Evolutionary conservation across 1,140 invertebrate species (phyloP).

Genomic region (Diachasma alloeum): DNA sequence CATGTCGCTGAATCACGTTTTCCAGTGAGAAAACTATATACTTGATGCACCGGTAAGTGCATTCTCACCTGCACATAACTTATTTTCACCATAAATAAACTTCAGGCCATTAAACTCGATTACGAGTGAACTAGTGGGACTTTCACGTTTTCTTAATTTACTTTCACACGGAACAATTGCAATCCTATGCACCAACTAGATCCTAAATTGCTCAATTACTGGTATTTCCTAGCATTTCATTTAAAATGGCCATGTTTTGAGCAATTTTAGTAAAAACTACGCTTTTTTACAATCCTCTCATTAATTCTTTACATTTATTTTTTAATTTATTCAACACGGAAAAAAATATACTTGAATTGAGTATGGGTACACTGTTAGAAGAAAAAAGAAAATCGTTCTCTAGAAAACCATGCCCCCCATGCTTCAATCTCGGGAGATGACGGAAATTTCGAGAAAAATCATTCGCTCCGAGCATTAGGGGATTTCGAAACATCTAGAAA

Average conservation of each 20-base stretch:
- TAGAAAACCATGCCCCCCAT: too few species aligned
- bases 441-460: too few species aligned
- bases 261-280: too few species aligned
- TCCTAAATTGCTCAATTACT: background rate
- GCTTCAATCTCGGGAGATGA: too few species aligned
- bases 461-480: background rate
- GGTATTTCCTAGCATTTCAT: too few species aligned
- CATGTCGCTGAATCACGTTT: background rate
- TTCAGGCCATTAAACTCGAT: conserved; percentile 1
- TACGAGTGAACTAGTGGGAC: conserved; percentile 39
- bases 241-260: too few species aligned
- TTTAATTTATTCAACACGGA: too few species aligned
- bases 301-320: too few species aligned
- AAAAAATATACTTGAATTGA: too few species aligned
- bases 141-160: conserved; percentile 51
- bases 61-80: conserved; percentile 2
- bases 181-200: conserved; percentile 29
- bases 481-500: background rate
- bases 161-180: conserved; percentile 45
- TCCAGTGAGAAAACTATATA: background rate
- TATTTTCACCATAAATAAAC: background rate
- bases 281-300: too few species aligned
- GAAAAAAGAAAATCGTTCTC: too few species aligned
- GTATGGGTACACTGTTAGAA: too few species aligned
- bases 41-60: background rate